phyloP scores from a whole-genome alignment of 2,888 invertebrate genomes.

The Eueremaeus valkanovi region DNA sequence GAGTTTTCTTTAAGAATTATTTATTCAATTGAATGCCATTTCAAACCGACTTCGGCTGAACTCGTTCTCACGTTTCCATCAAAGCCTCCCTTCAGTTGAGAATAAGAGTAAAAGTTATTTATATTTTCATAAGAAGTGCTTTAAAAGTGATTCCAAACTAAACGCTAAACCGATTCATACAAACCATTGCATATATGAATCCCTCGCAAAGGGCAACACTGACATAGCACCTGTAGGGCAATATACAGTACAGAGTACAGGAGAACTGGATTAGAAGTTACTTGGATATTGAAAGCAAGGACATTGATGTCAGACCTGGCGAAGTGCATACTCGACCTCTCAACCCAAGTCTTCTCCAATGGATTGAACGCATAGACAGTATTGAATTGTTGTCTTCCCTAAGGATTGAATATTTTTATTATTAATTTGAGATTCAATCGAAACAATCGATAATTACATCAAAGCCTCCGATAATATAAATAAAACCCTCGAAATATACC shows the following conservation, averaged over 20 bases:
- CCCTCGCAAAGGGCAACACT: constrained; percentile 58
- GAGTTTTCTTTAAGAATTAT: neutral
- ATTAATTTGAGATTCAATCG: neutral
- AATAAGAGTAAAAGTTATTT: too few species aligned
- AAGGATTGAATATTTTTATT: neutral
- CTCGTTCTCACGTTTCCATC: constrained; percentile 53
- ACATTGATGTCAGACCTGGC: constrained; percentile 48
- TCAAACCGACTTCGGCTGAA: constrained; percentile 50
- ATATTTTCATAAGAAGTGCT: neutral
- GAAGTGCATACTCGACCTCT: constrained; percentile 55
- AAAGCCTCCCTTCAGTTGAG: constrained; percentile 50
- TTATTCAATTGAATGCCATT: too few species aligned
- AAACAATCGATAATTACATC: constrained; percentile 48
- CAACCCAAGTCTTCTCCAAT: constrained; percentile 51
- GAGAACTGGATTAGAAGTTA: too few species aligned
- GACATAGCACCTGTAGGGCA: constrained; percentile 57
- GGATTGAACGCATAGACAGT: constrained; percentile 53
- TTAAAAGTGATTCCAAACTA: neutral
- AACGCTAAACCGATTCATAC: neutral
- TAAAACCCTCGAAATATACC: constrained; percentile 50
- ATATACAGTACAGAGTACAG: neutral
- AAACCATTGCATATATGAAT: constrained; percentile 51
- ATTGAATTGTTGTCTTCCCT: constrained; percentile 53
- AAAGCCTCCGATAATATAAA: constrained; percentile 56
- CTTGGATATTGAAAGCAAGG: too few species aligned